A percentile compares a stretch with the other conserved stretches of the same genome.
These are phyloP conservation scores for Mesaphorura yosii DNA, from an alignment of 1,140 invertebrate species.

Conservation along the genomic window DNA sequence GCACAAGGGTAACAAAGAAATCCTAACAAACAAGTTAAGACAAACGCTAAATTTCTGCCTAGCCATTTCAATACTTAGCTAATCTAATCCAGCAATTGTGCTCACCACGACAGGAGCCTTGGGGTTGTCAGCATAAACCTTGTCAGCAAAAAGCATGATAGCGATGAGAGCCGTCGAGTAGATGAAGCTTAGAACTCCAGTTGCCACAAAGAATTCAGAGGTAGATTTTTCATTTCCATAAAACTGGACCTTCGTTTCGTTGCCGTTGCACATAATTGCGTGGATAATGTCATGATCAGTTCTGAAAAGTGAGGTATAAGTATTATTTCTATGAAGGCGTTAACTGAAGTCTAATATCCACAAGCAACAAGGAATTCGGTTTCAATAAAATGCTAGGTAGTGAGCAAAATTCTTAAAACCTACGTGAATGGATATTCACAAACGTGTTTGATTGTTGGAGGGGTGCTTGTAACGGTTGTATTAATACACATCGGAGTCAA, in stretches of 20 bases:
- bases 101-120: conserved; percentile 42
- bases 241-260: conserved; percentile 5
- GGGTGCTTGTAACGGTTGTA: neutral
- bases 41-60: neutral
- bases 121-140: conserved; percentile 46
- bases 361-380: no score
- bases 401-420: no score
- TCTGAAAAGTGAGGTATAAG: no score
- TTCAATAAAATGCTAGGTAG: no score
- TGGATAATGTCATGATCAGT: no score
- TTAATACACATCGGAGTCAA: conserved; percentile 33
- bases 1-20: conserved; percentile 47
- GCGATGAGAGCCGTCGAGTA: conserved; percentile 47
- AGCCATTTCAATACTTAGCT: neutral
- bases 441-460: conserved; percentile 15
- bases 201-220: conserved; percentile 56
- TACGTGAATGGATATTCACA: conserved; percentile 39
- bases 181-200: conserved; percentile 53
- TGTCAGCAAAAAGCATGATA: conserved; percentile 49
- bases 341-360: no score
- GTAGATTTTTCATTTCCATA: conserved; percentile 43
- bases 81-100: conserved; percentile 4
- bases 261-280: no score
- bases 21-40: conserved; percentile 40
- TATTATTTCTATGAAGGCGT: no score